phyloP scores from a whole-genome alignment of 2,113 vertebrate genomes.

The Epinephelus lanceolatus region DNA sequence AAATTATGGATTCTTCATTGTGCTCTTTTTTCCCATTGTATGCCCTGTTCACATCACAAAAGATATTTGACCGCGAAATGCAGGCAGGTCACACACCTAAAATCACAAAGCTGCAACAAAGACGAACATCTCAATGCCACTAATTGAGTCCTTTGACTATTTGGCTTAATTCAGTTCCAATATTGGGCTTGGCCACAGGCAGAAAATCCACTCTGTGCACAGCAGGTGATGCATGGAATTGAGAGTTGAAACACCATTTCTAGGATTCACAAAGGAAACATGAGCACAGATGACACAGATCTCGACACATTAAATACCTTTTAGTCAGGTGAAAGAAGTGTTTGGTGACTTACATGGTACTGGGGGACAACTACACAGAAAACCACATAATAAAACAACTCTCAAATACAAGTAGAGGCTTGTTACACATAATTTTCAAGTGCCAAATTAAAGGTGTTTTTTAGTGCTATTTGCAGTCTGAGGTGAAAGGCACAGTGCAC shows the following conservation, averaged over 20 bases:
- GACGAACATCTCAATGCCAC: neutral
- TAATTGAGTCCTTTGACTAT: slow-evolving; percentile 35
- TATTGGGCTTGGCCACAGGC: slow-evolving; percentile 10
- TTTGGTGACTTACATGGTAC: neutral
- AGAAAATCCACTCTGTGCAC: slow-evolving; percentile 1
- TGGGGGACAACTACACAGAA: neutral
- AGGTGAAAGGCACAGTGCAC: neutral
- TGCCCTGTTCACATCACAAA: neutral
- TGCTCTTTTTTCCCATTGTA: neutral
- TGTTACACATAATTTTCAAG: neutral
- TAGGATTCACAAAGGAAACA: neutral
- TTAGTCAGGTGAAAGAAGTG: neutral
- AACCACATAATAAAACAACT: neutral
- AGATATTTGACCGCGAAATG: neutral
- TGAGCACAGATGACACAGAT: neutral
- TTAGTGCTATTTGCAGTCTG: neutral
- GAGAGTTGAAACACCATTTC: neutral
- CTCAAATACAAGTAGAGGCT: too few relatives aligned
- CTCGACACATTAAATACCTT: neutral
- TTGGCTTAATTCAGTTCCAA: slow-evolving; percentile 7
- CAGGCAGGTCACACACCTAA: neutral
- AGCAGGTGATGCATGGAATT: neutral
- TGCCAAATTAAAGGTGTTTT: neutral
- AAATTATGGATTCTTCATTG: neutral
- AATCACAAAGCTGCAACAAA: slow-evolving; percentile 7